Evolutionary conservation across 2,888 invertebrate genomes (phyloP), one percentile per base, ranked within the genome.

Genomic region (Smittia aterrima): DNA sequence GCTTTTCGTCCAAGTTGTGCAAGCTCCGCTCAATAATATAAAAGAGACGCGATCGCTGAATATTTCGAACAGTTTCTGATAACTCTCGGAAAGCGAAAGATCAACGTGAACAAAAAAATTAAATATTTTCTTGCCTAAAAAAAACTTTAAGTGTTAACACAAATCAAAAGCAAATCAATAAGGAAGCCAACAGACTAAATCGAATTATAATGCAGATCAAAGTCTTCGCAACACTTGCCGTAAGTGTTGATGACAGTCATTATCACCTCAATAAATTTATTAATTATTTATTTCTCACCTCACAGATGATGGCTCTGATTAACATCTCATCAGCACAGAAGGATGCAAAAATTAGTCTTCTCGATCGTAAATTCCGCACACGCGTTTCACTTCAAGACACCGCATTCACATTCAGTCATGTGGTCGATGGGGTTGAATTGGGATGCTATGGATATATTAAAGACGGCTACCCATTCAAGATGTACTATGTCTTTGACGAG

Each of bases 361-460:
- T 72, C 6, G 72, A 72, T 64, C 58, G 62, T 22, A 72, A 72
- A 72, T 72, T 72, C 62, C 9, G 72, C 22, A 72, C 72, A 7
- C 38, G 62, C 27, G 38, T 62, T 22, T 41, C 72, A 58, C 9
- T 9, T 16, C 72, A 72, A 40, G 22, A 20, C 16, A 40, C 72
- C 11, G 72, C 72, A 1, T 72, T 72, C 25, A 24, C 24, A n/a
- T 72, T 40, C 40, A 18, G 40, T 24, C 13, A 20, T 24, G 40
- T 20, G 6, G n/a, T 20, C 11, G 72, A 72, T 16, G 72, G 72
- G 11, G 72, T 72, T 32, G 72, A 72, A 40, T 40, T 72, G 18
- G 72, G 72, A 18, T 72, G 72, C 18, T 72, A 41, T 20, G 72
- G 72, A 32, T 72, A 72, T 11, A 72, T 72, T 2, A 72, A 72